Conservation (phyloP, 2,888 invertebrate species). For the Ichneumoninae sp. region DNA sequence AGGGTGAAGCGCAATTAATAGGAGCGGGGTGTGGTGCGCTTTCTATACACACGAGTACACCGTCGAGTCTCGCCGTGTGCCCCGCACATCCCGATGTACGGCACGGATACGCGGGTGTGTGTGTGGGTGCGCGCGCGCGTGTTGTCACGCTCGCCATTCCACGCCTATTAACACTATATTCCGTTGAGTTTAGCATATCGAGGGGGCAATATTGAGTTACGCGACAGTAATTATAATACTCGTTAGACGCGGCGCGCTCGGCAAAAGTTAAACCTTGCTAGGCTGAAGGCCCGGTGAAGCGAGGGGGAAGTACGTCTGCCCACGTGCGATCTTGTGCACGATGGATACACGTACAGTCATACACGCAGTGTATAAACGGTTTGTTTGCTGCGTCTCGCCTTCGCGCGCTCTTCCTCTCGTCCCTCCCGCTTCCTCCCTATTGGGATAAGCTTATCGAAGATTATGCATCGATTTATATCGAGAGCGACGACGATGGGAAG, state of each 20-base stretch:
- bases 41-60: conserved; percentile 44
- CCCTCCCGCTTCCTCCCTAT: not conserved
- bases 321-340: conserved; percentile 38
- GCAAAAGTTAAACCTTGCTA: conserved; percentile 74
- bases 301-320: conserved; percentile 16
- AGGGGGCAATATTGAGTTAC: conserved; percentile 81
- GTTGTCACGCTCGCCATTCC: conserved; percentile 81
- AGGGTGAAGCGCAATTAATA: conserved; percentile 84
- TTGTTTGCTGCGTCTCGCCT: not conserved
- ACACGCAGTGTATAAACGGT: not conserved
- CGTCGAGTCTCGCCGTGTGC: not conserved
- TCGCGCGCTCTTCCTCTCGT: not conserved
- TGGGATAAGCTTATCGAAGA: not conserved
- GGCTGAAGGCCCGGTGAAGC: conserved; percentile 1
- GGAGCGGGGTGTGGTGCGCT: conserved; percentile 76
- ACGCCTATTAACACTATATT: conserved; percentile 84
- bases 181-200: conserved; percentile 74
- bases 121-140: conserved; percentile 56
- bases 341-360: not conserved
- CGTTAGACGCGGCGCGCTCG: conserved; percentile 80
- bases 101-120: not conserved
- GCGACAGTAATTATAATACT: conserved; percentile 83
- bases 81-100: not conserved
- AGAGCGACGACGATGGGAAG: not conserved
- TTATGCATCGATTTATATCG: conserved; percentile 10